These are phyloP conservation scores for Melangyna quadrimaculata DNA, from an alignment of 2,888 invertebrate genomes.

Conservation along the genomic window DNA sequence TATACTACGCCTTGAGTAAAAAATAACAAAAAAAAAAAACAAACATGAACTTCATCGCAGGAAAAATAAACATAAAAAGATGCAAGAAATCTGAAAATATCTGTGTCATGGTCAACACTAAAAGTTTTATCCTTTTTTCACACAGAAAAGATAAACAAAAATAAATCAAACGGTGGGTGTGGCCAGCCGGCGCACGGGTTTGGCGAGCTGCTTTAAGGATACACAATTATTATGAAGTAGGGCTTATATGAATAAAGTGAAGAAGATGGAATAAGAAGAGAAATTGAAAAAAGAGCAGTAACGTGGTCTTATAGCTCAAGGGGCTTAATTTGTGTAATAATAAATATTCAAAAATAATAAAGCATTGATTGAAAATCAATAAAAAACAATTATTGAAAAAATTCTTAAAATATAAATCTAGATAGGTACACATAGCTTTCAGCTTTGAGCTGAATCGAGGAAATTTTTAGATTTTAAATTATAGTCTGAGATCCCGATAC, in stretches of 20 bases:
- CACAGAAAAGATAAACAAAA: slow-evolving; percentile 16
- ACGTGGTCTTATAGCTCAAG: background rate
- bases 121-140: slow-evolving; percentile 6
- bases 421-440: too few relatives aligned
- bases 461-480: too few relatives aligned
- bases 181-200: too few relatives aligned
- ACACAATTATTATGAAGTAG: background rate
- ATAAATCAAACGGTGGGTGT: slow-evolving; percentile 29
- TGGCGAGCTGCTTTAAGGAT: background rate
- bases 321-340: background rate
- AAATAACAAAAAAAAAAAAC: slow-evolving; percentile 5
- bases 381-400: too few relatives aligned
- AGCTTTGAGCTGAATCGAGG: too few relatives aligned
- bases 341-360: too few relatives aligned
- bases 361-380: too few relatives aligned
- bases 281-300: background rate
- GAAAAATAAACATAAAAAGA: background rate
- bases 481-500: too few relatives aligned
- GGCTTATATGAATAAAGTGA: background rate
- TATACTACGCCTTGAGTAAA: background rate
- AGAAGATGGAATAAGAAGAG: background rate
- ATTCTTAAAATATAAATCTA: too few relatives aligned
- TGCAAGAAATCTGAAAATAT: slow-evolving; percentile 48
- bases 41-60: slow-evolving; percentile 2
- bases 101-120: slow-evolving; percentile 59